Conservation (phyloP, 2,113 vertebrate genomes). For the Meles meles region DNA sequence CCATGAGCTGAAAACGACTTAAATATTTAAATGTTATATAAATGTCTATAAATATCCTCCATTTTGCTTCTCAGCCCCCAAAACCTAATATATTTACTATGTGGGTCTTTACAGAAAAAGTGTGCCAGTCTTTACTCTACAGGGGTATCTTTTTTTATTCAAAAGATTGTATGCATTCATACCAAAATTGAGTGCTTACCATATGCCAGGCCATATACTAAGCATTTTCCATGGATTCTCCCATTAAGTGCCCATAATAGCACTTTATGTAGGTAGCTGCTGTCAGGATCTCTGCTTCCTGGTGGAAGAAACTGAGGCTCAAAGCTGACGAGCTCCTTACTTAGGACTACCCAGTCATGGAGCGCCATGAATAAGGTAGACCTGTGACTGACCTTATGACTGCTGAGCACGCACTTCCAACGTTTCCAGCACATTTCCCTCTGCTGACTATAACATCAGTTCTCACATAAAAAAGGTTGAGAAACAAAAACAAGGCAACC, state of each 20-base stretch:
- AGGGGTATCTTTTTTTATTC: neutral
- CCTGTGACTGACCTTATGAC: neutral
- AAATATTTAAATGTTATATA: neutral
- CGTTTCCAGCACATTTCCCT: neutral
- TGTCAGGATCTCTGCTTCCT: neutral
- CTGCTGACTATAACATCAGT: neutral
- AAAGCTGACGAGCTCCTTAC: neutral
- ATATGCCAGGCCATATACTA: neutral
- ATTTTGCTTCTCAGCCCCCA: neutral
- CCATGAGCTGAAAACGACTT: neutral
- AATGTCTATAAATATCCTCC: neutral
- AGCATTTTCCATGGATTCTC: neutral
- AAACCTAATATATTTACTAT: neutral
- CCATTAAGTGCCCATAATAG: neutral
- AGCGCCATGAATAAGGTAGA: neutral
- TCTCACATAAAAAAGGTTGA: neutral
- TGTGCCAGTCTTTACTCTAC: neutral
- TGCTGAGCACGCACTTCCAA: neutral
- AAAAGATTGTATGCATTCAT: neutral
- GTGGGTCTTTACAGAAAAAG: neutral
- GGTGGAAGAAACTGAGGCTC: neutral
- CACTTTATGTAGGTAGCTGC: neutral
- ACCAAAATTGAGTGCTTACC: neutral
- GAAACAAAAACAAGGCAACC: neutral
- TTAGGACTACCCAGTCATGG: fast-evolving